These are phyloP conservation scores for Heliothis peltigera DNA, from an alignment of 2,888 invertebrate genomes.

Conservation along the genomic window DNA sequence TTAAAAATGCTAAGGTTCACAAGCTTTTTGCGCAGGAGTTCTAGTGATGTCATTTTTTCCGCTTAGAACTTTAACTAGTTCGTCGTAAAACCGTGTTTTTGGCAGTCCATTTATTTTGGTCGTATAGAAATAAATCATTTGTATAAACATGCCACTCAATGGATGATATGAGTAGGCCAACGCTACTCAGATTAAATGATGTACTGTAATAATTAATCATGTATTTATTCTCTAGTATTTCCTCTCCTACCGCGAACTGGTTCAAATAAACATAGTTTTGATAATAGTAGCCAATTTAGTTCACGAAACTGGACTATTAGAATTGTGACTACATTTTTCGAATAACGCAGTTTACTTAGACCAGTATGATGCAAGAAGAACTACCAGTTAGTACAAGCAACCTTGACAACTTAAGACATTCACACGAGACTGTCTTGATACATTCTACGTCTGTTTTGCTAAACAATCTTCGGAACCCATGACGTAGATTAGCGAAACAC, in stretches of 20 bases:
- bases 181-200: constrained; percentile 21
- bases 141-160: constrained; percentile 23
- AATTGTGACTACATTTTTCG: constrained; percentile 28
- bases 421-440: constrained; percentile 60
- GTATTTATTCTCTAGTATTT: constrained; percentile 6
- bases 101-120: constrained; percentile 16
- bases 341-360: constrained; percentile 42
- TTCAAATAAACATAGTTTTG: constrained; percentile 10
- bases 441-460: constrained; percentile 41
- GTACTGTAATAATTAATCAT: constrained; percentile 20
- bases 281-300: not conserved
- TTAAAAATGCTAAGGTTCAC: constrained; percentile 44
- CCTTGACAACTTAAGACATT: constrained; percentile 67
- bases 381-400: constrained; percentile 56
- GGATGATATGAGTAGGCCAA: constrained; percentile 32
- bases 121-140: constrained; percentile 17
- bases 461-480: constrained; percentile 48
- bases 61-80: constrained; percentile 23
- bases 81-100: constrained; percentile 32
- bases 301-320: constrained; percentile 18
- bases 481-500: constrained; percentile 28
- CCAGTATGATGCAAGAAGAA: constrained; percentile 62
- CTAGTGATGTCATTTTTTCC: constrained; percentile 45
- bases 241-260: not conserved
- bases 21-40: constrained; percentile 46